Percentiles rank a stretch among this genome's conserved stretches.
Conservation (phyloP, 2,113 vertebrate species). For the Ramphastos sulfuratus region DNA sequence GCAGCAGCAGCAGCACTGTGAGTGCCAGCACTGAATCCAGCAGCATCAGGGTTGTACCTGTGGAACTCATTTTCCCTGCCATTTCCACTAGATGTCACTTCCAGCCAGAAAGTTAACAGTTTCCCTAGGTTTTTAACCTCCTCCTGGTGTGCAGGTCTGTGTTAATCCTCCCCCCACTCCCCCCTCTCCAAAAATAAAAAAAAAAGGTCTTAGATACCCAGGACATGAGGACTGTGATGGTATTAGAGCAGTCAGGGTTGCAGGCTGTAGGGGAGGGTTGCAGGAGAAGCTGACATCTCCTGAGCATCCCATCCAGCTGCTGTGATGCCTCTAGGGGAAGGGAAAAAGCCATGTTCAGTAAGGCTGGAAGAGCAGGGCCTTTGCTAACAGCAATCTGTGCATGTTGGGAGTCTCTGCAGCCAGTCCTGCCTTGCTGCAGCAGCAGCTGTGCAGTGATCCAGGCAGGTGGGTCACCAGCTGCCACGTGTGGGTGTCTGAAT, state of each 20-base stretch:
- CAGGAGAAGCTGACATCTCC: neutral
- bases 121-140: neutral
- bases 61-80: neutral
- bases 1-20: neutral
- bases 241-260: neutral
- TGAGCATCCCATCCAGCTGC: neutral
- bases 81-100: conserved; percentile 69
- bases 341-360: neutral
- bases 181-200: too few species aligned
- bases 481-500: neutral
- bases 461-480: neutral
- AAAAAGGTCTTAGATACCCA: neutral
- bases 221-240: neutral
- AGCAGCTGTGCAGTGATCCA: neutral
- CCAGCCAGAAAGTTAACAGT: conserved; percentile 3
- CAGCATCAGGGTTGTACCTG: neutral
- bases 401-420: neutral
- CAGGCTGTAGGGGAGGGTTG: neutral
- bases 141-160: neutral
- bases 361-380: neutral
- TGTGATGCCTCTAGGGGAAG: neutral
- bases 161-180: neutral
- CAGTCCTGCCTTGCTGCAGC: neutral
- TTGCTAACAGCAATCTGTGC: neutral
- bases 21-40: neutral